These are phyloP conservation scores for Drosophila subpulchrella DNA, from an alignment of 1,140 invertebrate genomes.

Conservation along the genomic window DNA sequence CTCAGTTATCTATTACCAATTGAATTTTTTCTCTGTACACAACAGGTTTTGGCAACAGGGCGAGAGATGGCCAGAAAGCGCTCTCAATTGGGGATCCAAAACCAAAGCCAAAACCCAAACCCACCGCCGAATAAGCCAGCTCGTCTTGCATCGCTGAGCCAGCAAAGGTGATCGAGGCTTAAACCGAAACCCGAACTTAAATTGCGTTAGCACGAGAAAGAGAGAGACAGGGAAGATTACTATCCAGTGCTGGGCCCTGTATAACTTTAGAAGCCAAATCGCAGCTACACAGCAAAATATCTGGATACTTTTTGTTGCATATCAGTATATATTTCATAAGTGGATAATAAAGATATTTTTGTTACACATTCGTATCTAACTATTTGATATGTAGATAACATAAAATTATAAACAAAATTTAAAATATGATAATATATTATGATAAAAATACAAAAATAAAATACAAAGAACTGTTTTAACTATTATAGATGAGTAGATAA, in stretches of 20 bases:
- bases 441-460: too few species aligned
- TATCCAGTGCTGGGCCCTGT: not conserved
- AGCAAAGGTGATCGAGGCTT: slow-evolving; percentile 36
- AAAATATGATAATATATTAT: too few species aligned
- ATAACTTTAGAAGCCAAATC: not conserved
- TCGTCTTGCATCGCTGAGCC: slow-evolving; percentile 54
- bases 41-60: slow-evolving; percentile 1
- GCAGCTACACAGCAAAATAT: too few species aligned
- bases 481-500: too few species aligned
- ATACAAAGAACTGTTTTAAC: too few species aligned
- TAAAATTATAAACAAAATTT: too few species aligned
- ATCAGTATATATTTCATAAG: too few species aligned
- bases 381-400: too few species aligned
- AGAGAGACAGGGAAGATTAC: slow-evolving; percentile 5
- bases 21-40: not conserved
- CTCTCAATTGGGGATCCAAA: not conserved
- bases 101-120: not conserved
- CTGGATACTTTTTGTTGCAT: too few species aligned
- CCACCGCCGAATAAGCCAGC: slow-evolving; percentile 12
- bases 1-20: too few species aligned
- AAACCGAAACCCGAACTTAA: slow-evolving; percentile 19
- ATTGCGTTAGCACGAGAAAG: slow-evolving; percentile 36
- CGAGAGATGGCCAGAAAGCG: not conserved
- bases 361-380: too few species aligned
- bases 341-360: too few species aligned